Evolutionary conservation across 1,140 invertebrate species (phyloP).

Genomic region (Sminthurides bifidus): DNA sequence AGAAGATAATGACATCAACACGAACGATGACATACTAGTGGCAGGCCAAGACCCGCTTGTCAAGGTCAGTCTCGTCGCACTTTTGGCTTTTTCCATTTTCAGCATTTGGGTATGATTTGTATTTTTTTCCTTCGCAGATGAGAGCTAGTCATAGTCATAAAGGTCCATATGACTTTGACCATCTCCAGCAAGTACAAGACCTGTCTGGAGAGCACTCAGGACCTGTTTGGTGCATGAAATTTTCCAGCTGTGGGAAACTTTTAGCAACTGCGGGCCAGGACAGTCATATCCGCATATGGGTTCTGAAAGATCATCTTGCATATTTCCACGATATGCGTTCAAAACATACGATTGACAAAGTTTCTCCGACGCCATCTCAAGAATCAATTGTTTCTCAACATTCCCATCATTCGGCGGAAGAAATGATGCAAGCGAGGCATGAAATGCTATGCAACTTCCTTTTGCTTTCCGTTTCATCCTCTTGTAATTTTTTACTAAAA

Average conservation of each 20-base stretch:
- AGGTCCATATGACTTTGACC: constrained; percentile 88
- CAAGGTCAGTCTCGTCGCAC: too few species aligned
- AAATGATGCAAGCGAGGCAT: constrained; percentile 36
- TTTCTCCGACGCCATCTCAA: constrained; percentile 76
- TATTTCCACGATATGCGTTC: constrained; percentile 91
- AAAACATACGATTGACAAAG: constrained; percentile 53
- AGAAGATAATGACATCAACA: constrained; percentile 47
- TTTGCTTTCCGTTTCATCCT: too few species aligned
- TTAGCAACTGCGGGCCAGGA: constrained; percentile 94
- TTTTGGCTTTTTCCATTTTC: too few species aligned
- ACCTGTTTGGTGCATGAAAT: constrained; percentile 98
- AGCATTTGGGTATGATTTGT: too few species aligned
- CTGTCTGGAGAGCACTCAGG: constrained; percentile 72
- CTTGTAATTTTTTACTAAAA: neutral
- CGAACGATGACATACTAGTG: constrained; percentile 44
- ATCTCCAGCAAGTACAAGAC: constrained; percentile 62
- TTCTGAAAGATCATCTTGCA: constrained; percentile 68
- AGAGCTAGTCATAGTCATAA: constrained; percentile 91
- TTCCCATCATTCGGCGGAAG: constrained; percentile 58
- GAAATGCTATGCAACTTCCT: neutral
- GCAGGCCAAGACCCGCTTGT: constrained; percentile 15
- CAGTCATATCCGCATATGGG: constrained; percentile 83
- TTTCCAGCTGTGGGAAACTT: constrained; percentile 83
- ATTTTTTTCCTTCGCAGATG: too few species aligned
- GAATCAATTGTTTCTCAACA: constrained; percentile 71